Conservation (phyloP, 2,113 vertebrate species). For the Actenoides lindsayi region DNA sequence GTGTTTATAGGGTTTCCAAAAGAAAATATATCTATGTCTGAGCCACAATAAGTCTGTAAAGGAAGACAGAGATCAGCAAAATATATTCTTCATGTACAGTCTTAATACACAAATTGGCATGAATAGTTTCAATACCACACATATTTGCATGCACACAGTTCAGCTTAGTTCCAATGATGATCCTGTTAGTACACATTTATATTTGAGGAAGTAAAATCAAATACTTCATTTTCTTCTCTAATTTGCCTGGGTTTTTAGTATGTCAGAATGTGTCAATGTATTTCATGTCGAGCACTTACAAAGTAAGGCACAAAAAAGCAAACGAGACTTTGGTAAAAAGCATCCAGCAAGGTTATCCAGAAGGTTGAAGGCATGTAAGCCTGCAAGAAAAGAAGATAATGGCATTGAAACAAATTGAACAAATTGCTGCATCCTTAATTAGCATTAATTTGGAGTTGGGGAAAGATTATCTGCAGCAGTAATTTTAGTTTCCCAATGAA, state of each 20-base stretch:
- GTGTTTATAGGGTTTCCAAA: conserved; percentile 91
- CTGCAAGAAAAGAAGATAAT: conserved; percentile 56
- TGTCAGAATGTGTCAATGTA: not conserved
- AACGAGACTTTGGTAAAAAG: conserved; percentile 82
- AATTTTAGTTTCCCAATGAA: not conserved
- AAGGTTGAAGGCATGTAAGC: conserved; percentile 72
- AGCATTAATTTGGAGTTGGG: not conserved
- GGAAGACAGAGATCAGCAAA: not conserved
- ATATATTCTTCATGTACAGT: not conserved
- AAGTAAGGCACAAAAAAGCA: conserved; percentile 84
- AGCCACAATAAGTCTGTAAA: conserved; percentile 81
- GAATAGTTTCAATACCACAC: not conserved
- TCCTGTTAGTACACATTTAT: not conserved
- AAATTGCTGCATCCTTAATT: not conserved
- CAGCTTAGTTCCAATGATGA: not conserved
- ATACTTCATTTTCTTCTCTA: not conserved
- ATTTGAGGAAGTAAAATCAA: not conserved
- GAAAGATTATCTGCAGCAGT: not conserved
- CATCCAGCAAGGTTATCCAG: conserved; percentile 81
- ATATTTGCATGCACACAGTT: not conserved
- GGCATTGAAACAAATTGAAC: not conserved
- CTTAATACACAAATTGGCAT: not conserved
- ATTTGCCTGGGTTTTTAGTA: not conserved
- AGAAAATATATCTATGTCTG: conserved; percentile 84
- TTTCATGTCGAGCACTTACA: conserved; percentile 65